A percentile compares a stretch with the other conserved stretches of the same genome.
These are phyloP conservation scores for Pseudolaguvia tuberculata DNA, from an alignment of 2,113 vertebrate genomes.

Conservation along the genomic window DNA sequence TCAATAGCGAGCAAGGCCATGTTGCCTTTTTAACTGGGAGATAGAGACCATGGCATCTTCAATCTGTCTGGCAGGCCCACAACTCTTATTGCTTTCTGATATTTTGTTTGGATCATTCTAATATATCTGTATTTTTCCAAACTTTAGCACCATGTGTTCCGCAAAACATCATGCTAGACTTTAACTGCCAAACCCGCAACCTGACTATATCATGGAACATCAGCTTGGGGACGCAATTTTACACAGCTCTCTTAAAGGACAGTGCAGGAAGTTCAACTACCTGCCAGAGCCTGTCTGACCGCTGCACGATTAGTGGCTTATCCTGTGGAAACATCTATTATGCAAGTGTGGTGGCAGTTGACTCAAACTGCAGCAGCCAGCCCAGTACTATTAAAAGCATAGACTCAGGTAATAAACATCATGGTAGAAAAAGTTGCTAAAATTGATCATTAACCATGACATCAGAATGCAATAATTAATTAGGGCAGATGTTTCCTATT, in stretches of 20 bases:
- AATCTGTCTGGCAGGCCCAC: background rate
- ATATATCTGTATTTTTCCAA: slow-evolving; percentile 10
- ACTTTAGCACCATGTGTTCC: slow-evolving; percentile 66
- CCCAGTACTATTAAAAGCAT: slow-evolving; percentile 42
- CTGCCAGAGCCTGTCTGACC: slow-evolving; percentile 56
- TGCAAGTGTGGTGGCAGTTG: slow-evolving; percentile 60
- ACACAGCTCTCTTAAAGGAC: slow-evolving; percentile 60
- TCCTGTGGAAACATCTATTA: slow-evolving; percentile 67
- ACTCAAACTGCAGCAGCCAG: slow-evolving; percentile 64
- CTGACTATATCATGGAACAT: slow-evolving; percentile 62
- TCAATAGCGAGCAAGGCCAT: background rate
- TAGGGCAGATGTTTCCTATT: background rate
- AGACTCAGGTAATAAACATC: slow-evolving; percentile 56
- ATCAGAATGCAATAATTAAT: background rate
- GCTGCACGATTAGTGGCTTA: slow-evolving; percentile 61
- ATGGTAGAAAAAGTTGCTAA: background rate
- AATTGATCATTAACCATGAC: background rate
- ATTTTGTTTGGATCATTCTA: background rate
- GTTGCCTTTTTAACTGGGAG: no score
- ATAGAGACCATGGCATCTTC: background rate
- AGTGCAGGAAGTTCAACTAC: slow-evolving; percentile 53
- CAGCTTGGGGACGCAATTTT: slow-evolving; percentile 62
- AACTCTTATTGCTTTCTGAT: background rate
- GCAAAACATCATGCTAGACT: slow-evolving; percentile 39
- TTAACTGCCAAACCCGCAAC: slow-evolving; percentile 55